Conservation (phyloP, 2,888 invertebrate species). For the Cosmopolites sordidus region DNA sequence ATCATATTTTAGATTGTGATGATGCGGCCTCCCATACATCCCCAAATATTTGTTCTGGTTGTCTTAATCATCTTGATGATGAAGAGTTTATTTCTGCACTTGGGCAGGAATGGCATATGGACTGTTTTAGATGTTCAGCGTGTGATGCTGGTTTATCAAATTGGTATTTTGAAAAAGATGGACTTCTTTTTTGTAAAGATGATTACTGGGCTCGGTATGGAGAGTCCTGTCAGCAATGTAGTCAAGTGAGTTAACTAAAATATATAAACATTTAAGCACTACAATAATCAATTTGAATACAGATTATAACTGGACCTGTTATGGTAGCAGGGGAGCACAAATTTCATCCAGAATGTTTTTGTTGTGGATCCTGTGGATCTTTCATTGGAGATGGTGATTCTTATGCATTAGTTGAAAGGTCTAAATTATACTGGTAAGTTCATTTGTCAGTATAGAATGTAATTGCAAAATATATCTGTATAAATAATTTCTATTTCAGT, state of each 20-base stretch:
- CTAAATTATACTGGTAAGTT: conserved; percentile 77
- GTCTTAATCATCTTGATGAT: conserved; percentile 68
- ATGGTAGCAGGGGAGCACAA: conserved; percentile 94
- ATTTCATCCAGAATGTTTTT: conserved; percentile 94
- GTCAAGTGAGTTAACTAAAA: conserved; percentile 54
- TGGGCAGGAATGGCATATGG: conserved; percentile 83
- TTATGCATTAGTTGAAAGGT: conserved; percentile 86
- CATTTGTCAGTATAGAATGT: too few relatives aligned
- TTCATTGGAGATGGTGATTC: conserved; percentile 91
- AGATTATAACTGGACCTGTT: conserved; percentile 77
- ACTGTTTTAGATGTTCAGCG: conserved; percentile 89
- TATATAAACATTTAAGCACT: background rate
- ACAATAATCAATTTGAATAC: conserved; percentile 6
- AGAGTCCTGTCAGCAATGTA: conserved; percentile 85
- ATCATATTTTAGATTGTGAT: conserved; percentile 16
- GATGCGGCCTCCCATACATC: conserved; percentile 12
- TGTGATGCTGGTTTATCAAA: conserved; percentile 79
- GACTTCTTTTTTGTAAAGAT: conserved; percentile 79
- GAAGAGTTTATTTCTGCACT: conserved; percentile 78
- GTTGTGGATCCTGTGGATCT: conserved; percentile 73
- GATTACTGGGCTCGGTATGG: conserved; percentile 88
- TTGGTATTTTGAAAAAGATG: conserved; percentile 93
- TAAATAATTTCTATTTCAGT: conserved; percentile 46
- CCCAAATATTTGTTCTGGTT: conserved; percentile 60
- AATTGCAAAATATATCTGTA: too few relatives aligned